Evolutionary conservation across 2,113 vertebrate genomes (phyloP).

Genomic region (Barbus barbus): DNA sequence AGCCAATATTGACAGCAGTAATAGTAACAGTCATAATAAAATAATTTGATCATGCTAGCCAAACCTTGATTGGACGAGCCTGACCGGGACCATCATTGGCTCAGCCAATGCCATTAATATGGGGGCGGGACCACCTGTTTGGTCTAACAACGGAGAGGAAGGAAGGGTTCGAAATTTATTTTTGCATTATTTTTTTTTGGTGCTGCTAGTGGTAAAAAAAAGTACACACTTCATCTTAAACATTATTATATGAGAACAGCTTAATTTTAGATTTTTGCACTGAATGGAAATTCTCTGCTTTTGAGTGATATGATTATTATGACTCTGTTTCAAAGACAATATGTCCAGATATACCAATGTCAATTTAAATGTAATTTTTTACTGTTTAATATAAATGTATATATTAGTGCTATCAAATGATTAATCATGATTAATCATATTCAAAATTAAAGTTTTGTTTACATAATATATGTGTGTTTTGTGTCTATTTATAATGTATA

Average conservation of each 20-base stretch:
- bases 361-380: too few relatives aligned
- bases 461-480: too few relatives aligned
- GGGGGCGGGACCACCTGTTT: not conserved
- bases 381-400: too few relatives aligned
- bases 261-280: not conserved
- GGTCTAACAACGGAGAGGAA: not conserved
- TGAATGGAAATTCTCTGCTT: too few relatives aligned
- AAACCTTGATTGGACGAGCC: not conserved
- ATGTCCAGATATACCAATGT: too few relatives aligned
- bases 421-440: too few relatives aligned
- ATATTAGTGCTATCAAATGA: too few relatives aligned
- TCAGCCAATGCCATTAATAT: not conserved
- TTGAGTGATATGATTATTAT: too few relatives aligned
- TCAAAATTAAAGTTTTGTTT: too few relatives aligned
- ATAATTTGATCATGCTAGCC: not conserved
- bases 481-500: too few relatives aligned
- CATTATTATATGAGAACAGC: not conserved
- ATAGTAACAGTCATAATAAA: not conserved
- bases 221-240: not conserved
- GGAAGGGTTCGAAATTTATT: not conserved
- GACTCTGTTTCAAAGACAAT: too few relatives aligned
- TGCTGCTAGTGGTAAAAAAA: not conserved
- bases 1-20: not conserved
- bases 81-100: not conserved
- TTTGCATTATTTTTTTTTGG: not conserved